Conservation (phyloP, 35 echinoderm and acorn worm genomes). For the Acanthaster planci region DNA sequence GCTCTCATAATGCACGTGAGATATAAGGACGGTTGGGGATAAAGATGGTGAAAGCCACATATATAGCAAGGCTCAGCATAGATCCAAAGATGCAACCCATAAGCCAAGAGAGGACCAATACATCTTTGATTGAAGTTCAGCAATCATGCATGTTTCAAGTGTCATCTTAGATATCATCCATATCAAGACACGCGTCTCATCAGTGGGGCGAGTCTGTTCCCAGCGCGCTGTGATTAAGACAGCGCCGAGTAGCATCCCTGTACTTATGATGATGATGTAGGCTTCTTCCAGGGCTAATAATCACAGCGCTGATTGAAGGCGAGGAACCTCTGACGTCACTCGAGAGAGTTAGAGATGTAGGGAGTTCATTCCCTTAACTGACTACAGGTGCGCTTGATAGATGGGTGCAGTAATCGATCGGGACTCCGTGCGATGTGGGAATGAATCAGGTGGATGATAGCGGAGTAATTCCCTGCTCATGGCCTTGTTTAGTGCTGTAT, state of each 20-base stretch:
- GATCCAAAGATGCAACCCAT: too few relatives aligned
- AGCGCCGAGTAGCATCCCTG: background rate
- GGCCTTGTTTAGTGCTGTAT: too few relatives aligned
- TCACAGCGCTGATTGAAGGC: background rate
- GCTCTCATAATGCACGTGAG: too few relatives aligned
- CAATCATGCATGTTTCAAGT: too few relatives aligned
- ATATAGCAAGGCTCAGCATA: too few relatives aligned
- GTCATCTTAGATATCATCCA: too few relatives aligned
- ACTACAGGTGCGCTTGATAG: constrained; percentile 10
- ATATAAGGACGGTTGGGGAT: too few relatives aligned
- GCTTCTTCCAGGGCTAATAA: background rate
- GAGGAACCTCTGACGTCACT: background rate
- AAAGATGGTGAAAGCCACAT: too few relatives aligned
- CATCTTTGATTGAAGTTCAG: too few relatives aligned
- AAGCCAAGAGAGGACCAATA: too few relatives aligned
- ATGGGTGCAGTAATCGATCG: constrained; percentile 5
- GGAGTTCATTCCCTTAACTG: background rate
- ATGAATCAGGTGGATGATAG: background rate
- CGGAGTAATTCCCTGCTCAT: too few relatives aligned
- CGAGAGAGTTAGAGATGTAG: background rate
- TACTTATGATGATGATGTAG: background rate
- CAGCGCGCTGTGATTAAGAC: background rate
- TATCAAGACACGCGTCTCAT: too few relatives aligned
- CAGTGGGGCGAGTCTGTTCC: background rate
- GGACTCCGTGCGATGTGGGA: background rate